Conservation (phyloP, 1,140 invertebrate species). For the Laupala kohalensis region DNA sequence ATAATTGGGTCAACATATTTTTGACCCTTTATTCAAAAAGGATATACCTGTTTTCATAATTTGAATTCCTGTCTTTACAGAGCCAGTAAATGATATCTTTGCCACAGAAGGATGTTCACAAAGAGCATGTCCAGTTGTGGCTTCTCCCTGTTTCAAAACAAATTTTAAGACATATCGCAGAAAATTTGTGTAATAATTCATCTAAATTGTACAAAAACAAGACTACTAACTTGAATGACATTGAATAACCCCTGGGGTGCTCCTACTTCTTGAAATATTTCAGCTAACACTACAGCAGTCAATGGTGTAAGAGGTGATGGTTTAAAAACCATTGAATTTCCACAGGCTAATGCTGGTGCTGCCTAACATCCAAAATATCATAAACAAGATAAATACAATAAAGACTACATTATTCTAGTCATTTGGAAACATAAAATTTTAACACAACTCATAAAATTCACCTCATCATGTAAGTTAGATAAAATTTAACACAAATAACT, state of each 20-base stretch:
- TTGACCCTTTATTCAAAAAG: too few species aligned
- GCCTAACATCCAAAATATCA: conserved; percentile 14
- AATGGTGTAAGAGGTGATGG: conserved; percentile 38
- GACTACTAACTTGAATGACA: conserved; percentile 34
- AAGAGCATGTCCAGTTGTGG: conserved; percentile 31
- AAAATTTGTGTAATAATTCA: not conserved
- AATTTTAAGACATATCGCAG: not conserved
- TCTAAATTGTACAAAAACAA: not conserved
- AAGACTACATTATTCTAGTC: too few species aligned
- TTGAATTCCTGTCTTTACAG: conserved; percentile 32
- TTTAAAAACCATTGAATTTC: conserved; percentile 42
- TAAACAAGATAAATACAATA: not conserved
- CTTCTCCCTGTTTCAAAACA: conserved; percentile 26
- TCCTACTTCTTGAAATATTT: conserved; percentile 36
- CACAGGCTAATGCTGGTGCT: conserved; percentile 39
- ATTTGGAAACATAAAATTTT: too few species aligned
- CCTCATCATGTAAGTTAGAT: too few species aligned
- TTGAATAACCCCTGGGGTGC: conserved; percentile 38
- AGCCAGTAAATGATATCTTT: conserved; percentile 42
- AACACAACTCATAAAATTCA: too few species aligned
- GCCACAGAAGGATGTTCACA: conserved; percentile 31
- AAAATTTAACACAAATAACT: too few species aligned
- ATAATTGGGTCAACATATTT: too few species aligned
- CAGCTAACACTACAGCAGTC: conserved; percentile 36
- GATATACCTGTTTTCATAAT: conserved; percentile 32